Evolutionary conservation across 2,888 invertebrate genomes (phyloP).

Genomic region (Drosophila basisetae): DNA sequence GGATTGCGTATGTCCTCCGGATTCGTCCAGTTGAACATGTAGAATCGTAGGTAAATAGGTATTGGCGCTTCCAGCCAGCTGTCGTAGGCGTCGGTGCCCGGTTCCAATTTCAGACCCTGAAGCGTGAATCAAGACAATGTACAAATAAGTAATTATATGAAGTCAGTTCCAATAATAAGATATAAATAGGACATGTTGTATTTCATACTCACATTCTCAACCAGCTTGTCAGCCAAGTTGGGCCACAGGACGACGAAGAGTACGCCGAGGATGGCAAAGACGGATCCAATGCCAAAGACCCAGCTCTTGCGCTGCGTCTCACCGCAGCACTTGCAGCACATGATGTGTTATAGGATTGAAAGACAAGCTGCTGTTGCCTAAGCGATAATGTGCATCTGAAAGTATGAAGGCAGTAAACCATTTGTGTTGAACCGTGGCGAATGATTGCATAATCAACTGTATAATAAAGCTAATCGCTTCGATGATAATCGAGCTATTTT

Average conservation of each 20-base stretch:
- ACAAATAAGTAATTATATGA: background rate
- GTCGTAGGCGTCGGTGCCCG: constrained; percentile 88
- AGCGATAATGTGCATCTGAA: constrained; percentile 36
- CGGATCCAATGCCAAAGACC: constrained; percentile 83
- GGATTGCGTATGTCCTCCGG: constrained; percentile 87
- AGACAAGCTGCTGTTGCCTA: constrained; percentile 5
- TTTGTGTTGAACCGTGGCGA: background rate
- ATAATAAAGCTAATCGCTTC: constrained; percentile 27
- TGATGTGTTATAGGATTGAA: constrained; percentile 39
- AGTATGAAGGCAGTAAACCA: background rate
- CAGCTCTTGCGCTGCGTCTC: constrained; percentile 83
- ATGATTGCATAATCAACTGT: constrained; percentile 17
- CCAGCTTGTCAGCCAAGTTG: constrained; percentile 64
- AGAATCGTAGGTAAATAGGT: constrained; percentile 91
- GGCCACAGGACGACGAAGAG: constrained; percentile 82
- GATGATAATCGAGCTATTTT: constrained; percentile 38
- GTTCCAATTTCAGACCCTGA: constrained; percentile 89
- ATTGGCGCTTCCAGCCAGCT: constrained; percentile 93
- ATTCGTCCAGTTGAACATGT: constrained; percentile 93
- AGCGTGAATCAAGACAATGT: background rate
- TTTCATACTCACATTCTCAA: constrained; percentile 75
- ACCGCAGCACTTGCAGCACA: constrained; percentile 83
- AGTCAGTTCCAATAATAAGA: background rate
- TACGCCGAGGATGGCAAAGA: constrained; percentile 76
- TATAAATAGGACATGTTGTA: background rate